Evolutionary conservation across 2,113 vertebrate genomes (phyloP).

Genomic region (Galemys pyrenaicus): DNA sequence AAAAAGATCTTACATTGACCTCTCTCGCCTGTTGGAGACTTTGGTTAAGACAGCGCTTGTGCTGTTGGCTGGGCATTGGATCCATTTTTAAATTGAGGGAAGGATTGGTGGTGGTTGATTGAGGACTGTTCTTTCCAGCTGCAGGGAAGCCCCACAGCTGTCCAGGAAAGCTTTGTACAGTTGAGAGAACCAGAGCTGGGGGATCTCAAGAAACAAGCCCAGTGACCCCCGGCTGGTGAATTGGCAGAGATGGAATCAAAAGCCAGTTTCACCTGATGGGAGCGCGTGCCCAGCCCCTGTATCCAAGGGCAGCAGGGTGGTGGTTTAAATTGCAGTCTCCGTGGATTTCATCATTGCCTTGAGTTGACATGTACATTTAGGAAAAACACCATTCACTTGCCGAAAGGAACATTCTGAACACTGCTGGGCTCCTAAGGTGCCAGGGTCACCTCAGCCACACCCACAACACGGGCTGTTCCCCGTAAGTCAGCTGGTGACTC

Average conservation of each 20-base stretch:
- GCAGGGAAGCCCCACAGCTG: not conserved
- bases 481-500: not conserved
- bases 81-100: not conserved
- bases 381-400: not conserved
- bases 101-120: not conserved
- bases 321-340: not conserved
- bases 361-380: not conserved
- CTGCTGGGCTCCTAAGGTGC: not conserved
- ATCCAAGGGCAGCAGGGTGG: not conserved
- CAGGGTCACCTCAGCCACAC: not conserved
- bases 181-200: not conserved
- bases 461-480: fast-evolving
- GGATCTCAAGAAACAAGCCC: not conserved
- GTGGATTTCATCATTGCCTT: not conserved
- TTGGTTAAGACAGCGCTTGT: not conserved
- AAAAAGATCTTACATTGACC: not conserved
- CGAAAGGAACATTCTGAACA: not conserved
- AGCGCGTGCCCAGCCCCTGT: not conserved
- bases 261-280: not conserved
- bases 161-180: not conserved
- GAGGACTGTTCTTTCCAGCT: not conserved
- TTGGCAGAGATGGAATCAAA: not conserved
- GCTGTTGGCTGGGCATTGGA: not conserved
- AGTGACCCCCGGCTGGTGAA: not conserved
- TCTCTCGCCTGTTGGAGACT: not conserved